Evolutionary conservation across 2,888 invertebrate species (phyloP).

Genomic region (Pardosa pseudoannulata): DNA sequence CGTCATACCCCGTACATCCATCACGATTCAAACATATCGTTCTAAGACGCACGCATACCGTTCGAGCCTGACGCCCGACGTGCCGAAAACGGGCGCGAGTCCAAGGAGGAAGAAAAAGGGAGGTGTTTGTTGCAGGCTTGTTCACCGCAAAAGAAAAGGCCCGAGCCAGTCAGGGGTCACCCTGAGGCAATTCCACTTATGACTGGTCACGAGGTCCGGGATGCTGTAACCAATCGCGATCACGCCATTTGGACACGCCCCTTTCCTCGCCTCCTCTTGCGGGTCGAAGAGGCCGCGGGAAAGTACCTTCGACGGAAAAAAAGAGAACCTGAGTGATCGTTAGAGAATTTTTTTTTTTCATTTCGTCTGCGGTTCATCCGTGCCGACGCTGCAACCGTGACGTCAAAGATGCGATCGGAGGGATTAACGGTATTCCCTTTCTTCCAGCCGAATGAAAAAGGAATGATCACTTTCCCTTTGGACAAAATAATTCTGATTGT

Average conservation of each 20-base stretch:
- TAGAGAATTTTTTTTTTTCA: too few relatives aligned
- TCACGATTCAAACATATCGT: neutral
- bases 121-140: slow-evolving; percentile 38
- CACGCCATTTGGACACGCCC: slow-evolving; percentile 48
- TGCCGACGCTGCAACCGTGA: too few relatives aligned
- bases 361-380: too few relatives aligned
- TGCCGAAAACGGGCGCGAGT: slow-evolving; percentile 21
- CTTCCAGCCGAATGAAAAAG: too few relatives aligned
- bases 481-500: too few relatives aligned
- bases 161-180: slow-evolving; percentile 52
- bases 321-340: too few relatives aligned
- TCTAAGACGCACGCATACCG: neutral
- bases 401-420: too few relatives aligned
- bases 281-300: slow-evolving; percentile 13
- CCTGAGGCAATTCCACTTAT: slow-evolving; percentile 31
- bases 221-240: slow-evolving; percentile 50
- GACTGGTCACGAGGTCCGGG: slow-evolving; percentile 56
- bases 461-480: too few relatives aligned
- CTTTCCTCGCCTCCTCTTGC: slow-evolving; percentile 35
- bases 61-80: neutral
- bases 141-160: slow-evolving; percentile 31
- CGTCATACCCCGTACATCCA: too few relatives aligned
- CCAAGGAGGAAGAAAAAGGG: neutral
- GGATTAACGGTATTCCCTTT: too few relatives aligned
- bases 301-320: neutral